phyloP scores from a whole-genome alignment of 2,113 vertebrate species.

The Mormoops blainvillei region DNA sequence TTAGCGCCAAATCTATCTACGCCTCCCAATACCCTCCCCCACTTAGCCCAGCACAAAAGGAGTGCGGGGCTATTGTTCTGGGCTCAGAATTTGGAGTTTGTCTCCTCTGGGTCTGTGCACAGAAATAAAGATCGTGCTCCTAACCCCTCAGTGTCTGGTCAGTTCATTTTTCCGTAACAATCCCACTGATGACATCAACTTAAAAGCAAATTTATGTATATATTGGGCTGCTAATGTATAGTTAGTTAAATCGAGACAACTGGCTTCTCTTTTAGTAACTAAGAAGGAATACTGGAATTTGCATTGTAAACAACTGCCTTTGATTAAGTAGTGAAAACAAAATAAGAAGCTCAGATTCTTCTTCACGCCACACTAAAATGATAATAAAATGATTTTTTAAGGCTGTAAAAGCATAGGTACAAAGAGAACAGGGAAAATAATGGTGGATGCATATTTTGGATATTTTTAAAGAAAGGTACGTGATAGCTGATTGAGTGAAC shows the following conservation, averaged over 20 bases:
- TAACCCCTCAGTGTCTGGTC: no score
- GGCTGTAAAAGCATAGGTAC: background rate
- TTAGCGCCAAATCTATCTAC: no score
- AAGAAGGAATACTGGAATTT: background rate
- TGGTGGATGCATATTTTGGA: background rate
- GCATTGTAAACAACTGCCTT: background rate
- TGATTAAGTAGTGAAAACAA: background rate
- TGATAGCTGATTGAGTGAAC: background rate
- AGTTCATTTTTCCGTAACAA: no score
- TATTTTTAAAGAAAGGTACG: background rate
- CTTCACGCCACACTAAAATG: background rate
- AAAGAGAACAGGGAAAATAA: background rate
- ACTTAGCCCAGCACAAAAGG: no score
- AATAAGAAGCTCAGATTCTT: background rate
- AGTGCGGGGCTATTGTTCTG: no score
- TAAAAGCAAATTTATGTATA: background rate
- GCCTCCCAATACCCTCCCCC: no score
- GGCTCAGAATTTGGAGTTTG: no score
- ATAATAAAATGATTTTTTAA: background rate
- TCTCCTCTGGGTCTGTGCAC: no score
- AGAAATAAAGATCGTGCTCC: no score
- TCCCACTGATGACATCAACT: background rate
- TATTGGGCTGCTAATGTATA: background rate
- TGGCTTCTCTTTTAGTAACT: background rate
- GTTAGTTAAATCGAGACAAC: background rate